A percentile compares a stretch with the other conserved stretches of the same genome.
phyloP scores from a whole-genome alignment of 92 coral and sea anemone genomes.

The Bergia sp. region DNA sequence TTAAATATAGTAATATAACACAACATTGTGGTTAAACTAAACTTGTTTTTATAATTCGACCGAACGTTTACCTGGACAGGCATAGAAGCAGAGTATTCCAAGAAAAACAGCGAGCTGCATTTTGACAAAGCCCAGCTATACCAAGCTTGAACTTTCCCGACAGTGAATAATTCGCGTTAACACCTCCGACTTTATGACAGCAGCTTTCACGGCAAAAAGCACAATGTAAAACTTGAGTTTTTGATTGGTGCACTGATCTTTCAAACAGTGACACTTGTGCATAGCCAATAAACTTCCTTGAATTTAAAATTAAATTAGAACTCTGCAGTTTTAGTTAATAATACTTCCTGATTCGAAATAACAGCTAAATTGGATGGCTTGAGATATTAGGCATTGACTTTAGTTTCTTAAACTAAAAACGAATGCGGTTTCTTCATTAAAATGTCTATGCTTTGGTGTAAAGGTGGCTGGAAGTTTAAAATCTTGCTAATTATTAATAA shows the following conservation, averaged over 20 bases:
- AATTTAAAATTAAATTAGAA: not conserved
- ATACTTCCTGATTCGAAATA: not conserved
- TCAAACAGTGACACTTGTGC: not conserved
- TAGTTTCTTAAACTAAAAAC: not conserved
- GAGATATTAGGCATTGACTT: not conserved
- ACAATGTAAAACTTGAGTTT: not conserved
- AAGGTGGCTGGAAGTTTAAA: not conserved
- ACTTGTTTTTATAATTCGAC: not conserved
- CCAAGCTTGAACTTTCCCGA: not conserved
- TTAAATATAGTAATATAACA: not conserved
- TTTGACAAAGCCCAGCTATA: not conserved
- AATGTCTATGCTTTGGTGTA: not conserved
- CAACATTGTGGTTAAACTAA: not conserved
- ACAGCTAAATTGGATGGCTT: not conserved
- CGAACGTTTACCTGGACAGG: not conserved
- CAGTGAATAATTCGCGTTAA: not conserved
- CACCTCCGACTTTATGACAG: not conserved
- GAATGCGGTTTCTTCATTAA: not conserved
- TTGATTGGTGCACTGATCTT: not conserved
- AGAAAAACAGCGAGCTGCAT: not conserved
- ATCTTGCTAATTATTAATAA: too few species aligned
- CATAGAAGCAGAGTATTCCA: not conserved
- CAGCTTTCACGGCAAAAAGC: not conserved
- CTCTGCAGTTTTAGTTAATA: not conserved
- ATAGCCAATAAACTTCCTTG: conserved; percentile 1